Conservation (phyloP, 2,113 vertebrate genomes). For the Elgaria multicarinata region DNA sequence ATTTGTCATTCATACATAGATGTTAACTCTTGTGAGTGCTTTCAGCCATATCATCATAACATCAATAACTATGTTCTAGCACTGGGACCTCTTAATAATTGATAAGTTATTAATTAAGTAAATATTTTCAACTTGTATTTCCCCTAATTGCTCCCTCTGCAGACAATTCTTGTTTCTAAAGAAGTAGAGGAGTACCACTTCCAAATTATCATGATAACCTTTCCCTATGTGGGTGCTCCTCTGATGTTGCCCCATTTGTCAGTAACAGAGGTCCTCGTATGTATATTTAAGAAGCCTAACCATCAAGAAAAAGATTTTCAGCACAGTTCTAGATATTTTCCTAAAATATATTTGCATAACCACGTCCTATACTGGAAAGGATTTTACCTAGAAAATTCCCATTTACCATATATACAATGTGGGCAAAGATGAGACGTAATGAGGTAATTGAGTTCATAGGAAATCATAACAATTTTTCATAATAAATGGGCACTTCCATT, state of each 20-base stretch:
- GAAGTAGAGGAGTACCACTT: not conserved
- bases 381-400: not conserved
- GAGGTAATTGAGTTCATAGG: not conserved
- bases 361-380: not conserved
- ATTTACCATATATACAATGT: not conserved
- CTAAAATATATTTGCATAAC: not conserved
- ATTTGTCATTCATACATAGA: not conserved
- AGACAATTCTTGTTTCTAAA: not conserved
- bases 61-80: not conserved
- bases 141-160: not conserved
- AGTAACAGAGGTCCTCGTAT: not conserved
- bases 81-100: not conserved
- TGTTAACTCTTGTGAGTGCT: not conserved
- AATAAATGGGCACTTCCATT: not conserved
- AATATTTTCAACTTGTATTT: not conserved
- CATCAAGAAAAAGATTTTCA: not conserved
- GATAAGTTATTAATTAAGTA: constrained; percentile 1
- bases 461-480: constrained; percentile 2
- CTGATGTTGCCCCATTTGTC: not conserved
- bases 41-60: not conserved
- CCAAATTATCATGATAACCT: not conserved
- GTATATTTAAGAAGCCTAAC: not conserved
- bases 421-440: not conserved
- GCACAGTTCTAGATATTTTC: not conserved
- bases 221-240: not conserved